Base-by-base conservation (phyloP, 2,113 vertebrate genomes). In the Anser cygnoides region DNA sequence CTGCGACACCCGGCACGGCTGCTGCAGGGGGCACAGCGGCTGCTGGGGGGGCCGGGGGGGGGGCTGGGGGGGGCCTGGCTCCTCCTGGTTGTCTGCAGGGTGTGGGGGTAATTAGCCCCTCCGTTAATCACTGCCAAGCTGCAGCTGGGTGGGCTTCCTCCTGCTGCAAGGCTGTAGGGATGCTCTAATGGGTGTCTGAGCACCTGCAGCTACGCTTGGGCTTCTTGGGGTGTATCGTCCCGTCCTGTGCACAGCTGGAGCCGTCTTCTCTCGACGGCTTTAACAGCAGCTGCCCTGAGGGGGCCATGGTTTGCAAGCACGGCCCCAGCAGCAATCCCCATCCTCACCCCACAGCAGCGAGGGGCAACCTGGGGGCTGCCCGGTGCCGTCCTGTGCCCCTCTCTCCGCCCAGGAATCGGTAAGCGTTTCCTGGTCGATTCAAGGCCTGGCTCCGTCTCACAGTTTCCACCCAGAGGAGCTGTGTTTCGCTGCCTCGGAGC, bases 341-440 rank as follows among this genome's bases (percentile, higher is more conserved):
- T 28, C 11, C 20, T 77, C 50, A 10, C 18, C 25, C 37, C 3
- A 0, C 2, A 29, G 8, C n/a, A 29, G 39, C 1, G 1, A 54
- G 57, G 28, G 17, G 9, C 29, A 55, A 8, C 23, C 26, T 28
- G 41, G 63, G 37, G 28, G 26, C 17, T 41, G 39, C n/a, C 10
- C 46, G 35, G 23, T 4, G 9, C 66, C 11, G 31, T 44, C 46
- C 16, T 39, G 16, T 12, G 37, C 8, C 26, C 15, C 10, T 62
- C 52, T 89, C 35, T 61, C 61, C 75, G 70, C 22, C 9, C 61
- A 20, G 7, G 13, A 11, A 63, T 52, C 7, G 21, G 43, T 35
- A 68, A 72, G 11, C 28, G 19, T 68, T 87, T 84, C 39, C 18
- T 3, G 13, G 43, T 33, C 6, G 0, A 26, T 90, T 92, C 35